These are phyloP conservation scores for Amphiprion percula DNA, from an alignment of 2,113 vertebrate species.

Conservation along the genomic window DNA sequence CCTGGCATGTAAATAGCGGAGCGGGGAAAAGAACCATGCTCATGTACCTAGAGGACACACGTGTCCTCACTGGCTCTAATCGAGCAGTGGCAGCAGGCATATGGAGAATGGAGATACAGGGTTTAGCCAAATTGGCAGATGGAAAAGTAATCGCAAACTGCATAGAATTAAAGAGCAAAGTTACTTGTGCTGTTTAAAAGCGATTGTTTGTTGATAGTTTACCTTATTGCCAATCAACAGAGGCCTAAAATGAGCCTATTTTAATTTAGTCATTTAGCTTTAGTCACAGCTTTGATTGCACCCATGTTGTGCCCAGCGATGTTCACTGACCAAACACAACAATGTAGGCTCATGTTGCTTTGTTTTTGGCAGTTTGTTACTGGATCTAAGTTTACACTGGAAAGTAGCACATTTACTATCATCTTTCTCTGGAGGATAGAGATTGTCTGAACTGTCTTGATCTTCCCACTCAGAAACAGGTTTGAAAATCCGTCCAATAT, in stretches of 20 bases:
- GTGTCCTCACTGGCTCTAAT: too few species aligned
- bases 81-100: background rate
- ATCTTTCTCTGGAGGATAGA: too few species aligned
- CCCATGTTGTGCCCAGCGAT: background rate
- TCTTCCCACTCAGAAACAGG: too few species aligned
- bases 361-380: too few species aligned
- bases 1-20: background rate
- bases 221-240: background rate
- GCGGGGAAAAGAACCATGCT: background rate
- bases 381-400: too few species aligned
- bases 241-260: background rate
- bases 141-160: background rate
- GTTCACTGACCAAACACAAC: background rate
- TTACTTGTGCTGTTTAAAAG: background rate
- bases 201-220: background rate
- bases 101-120: background rate
- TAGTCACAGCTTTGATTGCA: background rate
- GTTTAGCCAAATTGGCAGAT: background rate
- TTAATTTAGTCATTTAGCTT: background rate
- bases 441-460: too few species aligned
- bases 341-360: too few species aligned
- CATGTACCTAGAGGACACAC: background rate
- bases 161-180: background rate
- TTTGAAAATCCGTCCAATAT: too few species aligned
- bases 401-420: too few species aligned